Evolutionary conservation across 2,797 vertebrate species (phyloP).

Genomic region (Pangasius sanitwongsei): DNA sequence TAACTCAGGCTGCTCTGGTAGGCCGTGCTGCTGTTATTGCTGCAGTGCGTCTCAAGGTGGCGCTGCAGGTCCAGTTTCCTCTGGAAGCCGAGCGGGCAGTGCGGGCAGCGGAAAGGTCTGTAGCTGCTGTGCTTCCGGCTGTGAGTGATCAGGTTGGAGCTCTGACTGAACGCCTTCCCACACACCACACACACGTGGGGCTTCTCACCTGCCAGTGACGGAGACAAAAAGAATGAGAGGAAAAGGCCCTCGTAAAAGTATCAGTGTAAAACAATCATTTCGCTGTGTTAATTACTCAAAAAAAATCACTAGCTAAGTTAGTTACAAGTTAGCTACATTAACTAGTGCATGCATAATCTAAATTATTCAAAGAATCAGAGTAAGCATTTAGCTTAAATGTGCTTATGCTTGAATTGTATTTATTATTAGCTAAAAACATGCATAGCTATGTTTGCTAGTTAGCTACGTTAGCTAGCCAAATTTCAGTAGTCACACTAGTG

Average conservation of each 20-base stretch:
- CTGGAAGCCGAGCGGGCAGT: constrained; percentile 73
- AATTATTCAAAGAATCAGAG: neutral
- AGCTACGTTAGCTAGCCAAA: neutral
- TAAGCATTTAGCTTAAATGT: no score
- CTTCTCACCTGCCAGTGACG: constrained; percentile 74
- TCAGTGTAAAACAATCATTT: neutral
- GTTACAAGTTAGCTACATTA: neutral
- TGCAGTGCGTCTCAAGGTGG: constrained; percentile 72
- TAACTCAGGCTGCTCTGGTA: constrained; percentile 41
- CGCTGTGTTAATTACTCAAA: neutral
- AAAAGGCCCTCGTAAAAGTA: neutral
- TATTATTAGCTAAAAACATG: neutral
- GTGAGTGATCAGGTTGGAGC: constrained; percentile 86
- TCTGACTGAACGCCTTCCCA: constrained; percentile 83
- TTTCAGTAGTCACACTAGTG: neutral
- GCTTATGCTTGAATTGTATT: neutral
- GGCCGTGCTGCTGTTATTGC: constrained; percentile 35
- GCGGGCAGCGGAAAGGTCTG: constrained; percentile 72
- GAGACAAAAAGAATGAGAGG: neutral
- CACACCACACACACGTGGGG: constrained; percentile 81
- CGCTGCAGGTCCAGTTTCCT: constrained; percentile 74
- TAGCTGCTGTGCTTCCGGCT: constrained; percentile 77
- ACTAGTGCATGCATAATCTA: neutral
- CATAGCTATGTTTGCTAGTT: neutral
- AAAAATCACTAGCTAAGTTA: neutral